Evolutionary conservation across 1,140 invertebrate genomes (phyloP).

Genomic region (Atopsyche davidsoni): DNA sequence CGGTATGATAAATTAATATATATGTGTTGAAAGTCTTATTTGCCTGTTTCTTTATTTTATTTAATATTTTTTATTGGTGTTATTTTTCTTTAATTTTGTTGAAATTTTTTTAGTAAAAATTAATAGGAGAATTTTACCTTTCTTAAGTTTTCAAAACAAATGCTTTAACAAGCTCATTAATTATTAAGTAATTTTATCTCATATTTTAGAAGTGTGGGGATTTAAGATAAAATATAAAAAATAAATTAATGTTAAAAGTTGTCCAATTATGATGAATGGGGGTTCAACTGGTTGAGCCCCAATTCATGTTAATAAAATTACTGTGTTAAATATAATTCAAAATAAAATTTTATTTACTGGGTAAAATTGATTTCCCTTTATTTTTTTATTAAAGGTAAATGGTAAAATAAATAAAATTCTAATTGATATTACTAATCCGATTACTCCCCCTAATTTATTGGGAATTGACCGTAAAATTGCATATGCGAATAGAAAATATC

Average conservation of each 20-base stretch:
- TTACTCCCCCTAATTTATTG: slow-evolving; percentile 67
- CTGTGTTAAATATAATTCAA: slow-evolving; percentile 48
- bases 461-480: slow-evolving; percentile 67
- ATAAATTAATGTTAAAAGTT: slow-evolving; percentile 54
- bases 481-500: slow-evolving; percentile 72
- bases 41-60: slow-evolving; percentile 49
- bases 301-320: slow-evolving; percentile 61
- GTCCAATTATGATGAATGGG: slow-evolving; percentile 54
- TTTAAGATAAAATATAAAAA: slow-evolving; percentile 51
- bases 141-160: slow-evolving; percentile 62
- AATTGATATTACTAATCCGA: slow-evolving; percentile 57
- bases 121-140: slow-evolving; percentile 49
- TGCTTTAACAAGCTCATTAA: slow-evolving; percentile 55
- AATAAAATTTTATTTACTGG: slow-evolving; percentile 54
- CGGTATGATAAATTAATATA: slow-evolving; percentile 59
- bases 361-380: slow-evolving; percentile 50
- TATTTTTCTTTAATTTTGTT: slow-evolving; percentile 34
- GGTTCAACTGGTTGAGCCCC: slow-evolving; percentile 56
- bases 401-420: slow-evolving; percentile 54
- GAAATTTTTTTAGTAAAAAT: slow-evolving; percentile 37
- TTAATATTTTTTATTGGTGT: slow-evolving; percentile 44
- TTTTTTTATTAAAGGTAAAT: slow-evolving; percentile 48
- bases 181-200: slow-evolving; percentile 48
- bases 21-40: slow-evolving; percentile 51
- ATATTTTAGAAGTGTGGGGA: slow-evolving; percentile 42